Base-by-base conservation (phyloP, 1,140 invertebrate genomes). In the Calosoma granatense region DNA sequence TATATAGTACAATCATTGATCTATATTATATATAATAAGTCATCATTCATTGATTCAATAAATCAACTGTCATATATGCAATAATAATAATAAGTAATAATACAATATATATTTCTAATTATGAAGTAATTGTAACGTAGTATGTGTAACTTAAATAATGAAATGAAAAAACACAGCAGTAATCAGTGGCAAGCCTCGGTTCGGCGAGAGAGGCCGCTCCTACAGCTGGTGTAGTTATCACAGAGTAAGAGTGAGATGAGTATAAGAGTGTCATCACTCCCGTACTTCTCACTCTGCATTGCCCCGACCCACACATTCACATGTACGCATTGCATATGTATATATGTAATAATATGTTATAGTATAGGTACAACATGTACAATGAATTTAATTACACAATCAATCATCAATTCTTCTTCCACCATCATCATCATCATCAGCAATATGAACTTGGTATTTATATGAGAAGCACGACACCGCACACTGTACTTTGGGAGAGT, bases 221-320 rank as follows among this genome's bases (percentile, higher is more conserved):
- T 65, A 66, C 64, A 64, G 67, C 64, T 69, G 63, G 61, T 70
- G 65, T 72, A 54, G 22, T 54, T 54, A 54, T 54, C 53, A 54
- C 53, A 54, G 53, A 54, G 26, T 30, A 54, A 17, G 53, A 11
- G 70, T 70, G n/a, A n/a, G n/a, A n/a, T n/a, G n/a, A n/a, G n/a
- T n/a, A n/a, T n/a, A n/a, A n/a, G n/a, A n/a, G n/a, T n/a, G n/a
- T n/a, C n/a, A n/a, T n/a, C n/a, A n/a, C n/a, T n/a, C n/a, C n/a
- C n/a, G n/a, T n/a, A n/a, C n/a, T n/a, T n/a, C 67, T 70, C 67
- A 69, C 68, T 64, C 67, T 68, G 66, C 67, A 71, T 71, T 71
- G 70, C 70, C 70, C 68, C 70, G 64, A 68, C 67, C 68, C 68
- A 64, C 55, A 23, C 54, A 14, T 39, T 20, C 26, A 23, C 54